Evolutionary conservation across 2,888 invertebrate genomes (phyloP).

Genomic region (Chloroclysta siterata): DNA sequence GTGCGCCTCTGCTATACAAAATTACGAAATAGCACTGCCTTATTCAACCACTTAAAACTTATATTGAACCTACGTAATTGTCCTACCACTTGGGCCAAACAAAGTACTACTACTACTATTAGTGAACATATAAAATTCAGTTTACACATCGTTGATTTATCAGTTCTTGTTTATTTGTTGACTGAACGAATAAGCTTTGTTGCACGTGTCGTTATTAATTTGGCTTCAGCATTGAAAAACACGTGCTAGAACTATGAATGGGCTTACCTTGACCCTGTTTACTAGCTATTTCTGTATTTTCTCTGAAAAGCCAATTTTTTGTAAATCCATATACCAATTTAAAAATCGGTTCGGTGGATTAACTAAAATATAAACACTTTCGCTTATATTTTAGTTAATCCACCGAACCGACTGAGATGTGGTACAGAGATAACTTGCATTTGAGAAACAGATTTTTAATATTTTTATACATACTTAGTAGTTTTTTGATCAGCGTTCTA

Average conservation of each 20-base stretch:
- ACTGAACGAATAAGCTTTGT: not conserved
- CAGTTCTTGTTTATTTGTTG: no score
- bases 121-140: not conserved
- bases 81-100: not conserved
- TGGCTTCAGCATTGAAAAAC: not conserved
- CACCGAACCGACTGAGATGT: no score
- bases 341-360: no score
- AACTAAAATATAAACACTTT: no score
- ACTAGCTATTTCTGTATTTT: not conserved
- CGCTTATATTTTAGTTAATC: no score
- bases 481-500: no score
- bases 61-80: conserved; percentile 41
- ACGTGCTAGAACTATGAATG: not conserved
- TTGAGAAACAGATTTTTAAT: no score
- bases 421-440: no score
- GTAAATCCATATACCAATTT: no score
- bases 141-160: not conserved
- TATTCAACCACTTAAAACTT: conserved; percentile 55
- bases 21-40: conserved; percentile 33
- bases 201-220: not conserved
- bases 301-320: not conserved
- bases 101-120: not conserved
- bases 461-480: no score
- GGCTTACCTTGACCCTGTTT: not conserved
- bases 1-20: conserved; percentile 4